A percentile compares a stretch with the other conserved stretches of the same genome.
These are phyloP conservation scores for Halcyon leucocephala DNA, from an alignment of 2,797 vertebrate species.

Conservation along the genomic window DNA sequence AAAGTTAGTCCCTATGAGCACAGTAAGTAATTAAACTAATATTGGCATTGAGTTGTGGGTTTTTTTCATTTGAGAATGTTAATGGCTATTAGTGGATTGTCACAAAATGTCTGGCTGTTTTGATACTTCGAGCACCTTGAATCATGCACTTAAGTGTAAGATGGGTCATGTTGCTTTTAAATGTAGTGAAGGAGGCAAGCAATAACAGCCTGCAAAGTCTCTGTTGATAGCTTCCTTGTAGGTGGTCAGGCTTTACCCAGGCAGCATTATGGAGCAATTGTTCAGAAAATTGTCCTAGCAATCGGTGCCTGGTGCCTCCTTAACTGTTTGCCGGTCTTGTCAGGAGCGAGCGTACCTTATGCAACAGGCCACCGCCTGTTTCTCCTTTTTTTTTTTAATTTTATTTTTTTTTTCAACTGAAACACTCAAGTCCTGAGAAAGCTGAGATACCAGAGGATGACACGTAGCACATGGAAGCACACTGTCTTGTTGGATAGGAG, in stretches of 20 bases:
- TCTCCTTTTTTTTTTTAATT: not conserved
- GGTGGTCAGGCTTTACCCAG: not conserved
- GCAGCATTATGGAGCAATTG: not conserved
- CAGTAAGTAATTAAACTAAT: conserved; percentile 51
- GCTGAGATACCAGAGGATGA: not conserved
- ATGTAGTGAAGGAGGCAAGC: not conserved
- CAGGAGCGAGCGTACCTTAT: not conserved
- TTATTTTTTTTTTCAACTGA: not conserved
- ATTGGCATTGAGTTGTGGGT: not conserved
- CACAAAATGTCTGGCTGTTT: conserved; percentile 6
- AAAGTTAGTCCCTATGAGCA: conserved; percentile 25
- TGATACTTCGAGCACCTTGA: not conserved
- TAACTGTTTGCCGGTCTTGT: not conserved
- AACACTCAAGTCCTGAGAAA: not conserved
- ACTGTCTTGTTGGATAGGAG: not conserved
- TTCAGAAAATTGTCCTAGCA: not conserved
- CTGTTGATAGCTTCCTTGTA: not conserved
- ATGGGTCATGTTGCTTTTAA: not conserved
- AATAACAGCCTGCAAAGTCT: not conserved
- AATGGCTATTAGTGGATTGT: conserved; percentile 5
- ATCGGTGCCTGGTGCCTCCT: not conserved
- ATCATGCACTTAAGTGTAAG: not conserved
- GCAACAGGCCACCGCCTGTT: not conserved
- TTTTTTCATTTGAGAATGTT: not conserved
- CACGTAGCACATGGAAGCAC: not conserved